These are phyloP conservation scores for Urechis unicinctus DNA, from an alignment of 2,888 invertebrate species.

Conservation along the genomic window DNA sequence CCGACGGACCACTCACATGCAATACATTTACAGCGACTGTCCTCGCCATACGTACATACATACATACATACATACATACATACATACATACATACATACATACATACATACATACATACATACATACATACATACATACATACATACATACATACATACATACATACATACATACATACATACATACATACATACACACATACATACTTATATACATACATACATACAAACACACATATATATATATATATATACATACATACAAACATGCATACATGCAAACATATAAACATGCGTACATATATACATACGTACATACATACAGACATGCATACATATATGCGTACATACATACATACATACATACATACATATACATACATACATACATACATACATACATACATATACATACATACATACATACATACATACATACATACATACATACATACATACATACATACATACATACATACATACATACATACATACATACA, in stretches of 20 bases:
- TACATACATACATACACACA: conserved; percentile 6
- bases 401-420: neutral
- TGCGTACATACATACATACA: neutral
- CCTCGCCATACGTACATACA: conserved; percentile 3
- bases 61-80: conserved; percentile 7
- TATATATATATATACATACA: neutral
- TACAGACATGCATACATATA: neutral
- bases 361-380: neutral
- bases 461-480: too few relatives aligned
- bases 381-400: neutral
- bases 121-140: conserved; percentile 4
- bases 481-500: too few relatives aligned
- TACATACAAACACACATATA: too few relatives aligned
- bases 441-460: too few relatives aligned
- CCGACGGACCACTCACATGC: too few relatives aligned
- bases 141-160: conserved; percentile 2
- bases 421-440: too few relatives aligned
- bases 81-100: conserved; percentile 11
- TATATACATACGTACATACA: too few relatives aligned
- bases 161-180: conserved; percentile 2
- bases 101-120: conserved; percentile 9
- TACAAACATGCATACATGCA: too few relatives aligned
- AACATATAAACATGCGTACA: too few relatives aligned
- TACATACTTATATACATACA: too few relatives aligned
- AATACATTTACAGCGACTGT: too few relatives aligned